Evolutionary conservation across 2,888 invertebrate species (phyloP).

Genomic region (Prosopocoilus inquinatus): DNA sequence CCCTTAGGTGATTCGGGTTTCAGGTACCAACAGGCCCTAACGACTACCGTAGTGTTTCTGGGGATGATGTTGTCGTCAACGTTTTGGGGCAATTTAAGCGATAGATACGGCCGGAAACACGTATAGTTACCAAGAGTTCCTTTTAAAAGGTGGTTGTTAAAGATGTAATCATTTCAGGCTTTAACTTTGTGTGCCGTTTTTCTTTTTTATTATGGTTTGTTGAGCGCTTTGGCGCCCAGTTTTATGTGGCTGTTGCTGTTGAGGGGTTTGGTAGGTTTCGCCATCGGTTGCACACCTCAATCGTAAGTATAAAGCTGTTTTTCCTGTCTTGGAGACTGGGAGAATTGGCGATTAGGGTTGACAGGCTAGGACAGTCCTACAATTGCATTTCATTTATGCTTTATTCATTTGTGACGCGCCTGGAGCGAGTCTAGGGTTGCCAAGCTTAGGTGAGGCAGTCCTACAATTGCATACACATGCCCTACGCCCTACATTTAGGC

Average conservation of each 20-base stretch:
- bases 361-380: no score
- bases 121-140: conserved; percentile 48
- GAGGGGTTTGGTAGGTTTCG: conserved; percentile 92
- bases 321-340: no score
- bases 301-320: conserved; percentile 87
- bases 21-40: conserved; percentile 87
- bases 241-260: conserved; percentile 87
- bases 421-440: no score
- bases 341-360: no score
- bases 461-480: no score
- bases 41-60: conserved; percentile 90
- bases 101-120: conserved; percentile 86
- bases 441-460: no score
- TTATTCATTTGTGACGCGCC: no score
- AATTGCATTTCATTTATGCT: no score
- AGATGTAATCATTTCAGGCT: conserved; percentile 59
- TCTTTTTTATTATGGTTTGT: conserved; percentile 85
- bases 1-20: conserved; percentile 20
- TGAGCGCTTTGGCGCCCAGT: conserved; percentile 88
- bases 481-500: no score
- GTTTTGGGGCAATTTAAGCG: conserved; percentile 94
- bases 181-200: conserved; percentile 85
- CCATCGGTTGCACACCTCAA: conserved; percentile 95
- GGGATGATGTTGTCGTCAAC: conserved; percentile 98
- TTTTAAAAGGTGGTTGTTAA: not conserved